phyloP scores from a whole-genome alignment of 2,888 invertebrate species.

The Leucoptera coffeella region DNA sequence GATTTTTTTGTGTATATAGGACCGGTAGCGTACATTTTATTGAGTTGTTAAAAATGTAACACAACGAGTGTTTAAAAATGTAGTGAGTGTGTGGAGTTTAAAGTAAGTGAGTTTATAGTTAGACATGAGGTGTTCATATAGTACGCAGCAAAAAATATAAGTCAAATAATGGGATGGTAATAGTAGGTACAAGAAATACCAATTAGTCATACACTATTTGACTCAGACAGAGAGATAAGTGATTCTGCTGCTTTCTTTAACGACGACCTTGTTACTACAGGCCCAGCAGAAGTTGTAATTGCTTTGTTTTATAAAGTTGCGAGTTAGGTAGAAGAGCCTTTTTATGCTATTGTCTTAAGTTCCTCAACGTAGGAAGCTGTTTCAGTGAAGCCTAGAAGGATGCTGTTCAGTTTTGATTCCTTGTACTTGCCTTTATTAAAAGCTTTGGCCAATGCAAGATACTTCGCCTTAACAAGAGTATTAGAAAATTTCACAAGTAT shows the following conservation, averaged over 20 bases:
- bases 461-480: background rate
- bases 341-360: background rate
- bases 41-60: too few relatives aligned
- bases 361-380: background rate
- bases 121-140: background rate
- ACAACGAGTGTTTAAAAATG: too few relatives aligned
- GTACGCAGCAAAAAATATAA: background rate
- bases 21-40: too few relatives aligned
- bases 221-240: background rate
- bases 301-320: slow-evolving; percentile 1
- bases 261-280: background rate
- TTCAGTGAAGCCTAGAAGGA: background rate
- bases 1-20: too few relatives aligned
- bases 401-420: background rate
- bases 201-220: slow-evolving; percentile 1
- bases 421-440: background rate
- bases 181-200: background rate
- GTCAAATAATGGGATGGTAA: background rate
- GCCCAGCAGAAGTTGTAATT: slow-evolving; percentile 1
- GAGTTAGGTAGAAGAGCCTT: slow-evolving; percentile 1
- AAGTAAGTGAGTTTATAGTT: background rate
- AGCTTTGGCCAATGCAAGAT: background rate
- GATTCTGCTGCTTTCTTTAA: slow-evolving; percentile 1
- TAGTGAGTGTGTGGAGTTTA: background rate
- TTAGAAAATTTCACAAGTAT: background rate